Percentiles rank a stretch among this genome's conserved stretches.
These are phyloP conservation scores for Euwallacea similis DNA, from an alignment of 1,140 invertebrate species.

Conservation along the genomic window DNA sequence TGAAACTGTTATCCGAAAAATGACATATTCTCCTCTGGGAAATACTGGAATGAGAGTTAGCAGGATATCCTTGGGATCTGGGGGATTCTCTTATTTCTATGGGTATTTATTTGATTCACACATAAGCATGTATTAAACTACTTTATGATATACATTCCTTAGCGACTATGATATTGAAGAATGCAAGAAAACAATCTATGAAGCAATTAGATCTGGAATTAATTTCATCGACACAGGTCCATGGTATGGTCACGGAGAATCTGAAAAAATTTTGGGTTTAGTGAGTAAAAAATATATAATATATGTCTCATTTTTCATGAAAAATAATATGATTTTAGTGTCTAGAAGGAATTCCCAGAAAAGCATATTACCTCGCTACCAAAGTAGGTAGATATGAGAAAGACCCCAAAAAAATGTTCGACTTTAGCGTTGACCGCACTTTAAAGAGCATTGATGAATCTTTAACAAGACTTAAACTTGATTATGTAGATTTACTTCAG, in stretches of 20 bases:
- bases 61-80: constrained; percentile 60
- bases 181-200: constrained; percentile 68
- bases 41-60: constrained; percentile 62
- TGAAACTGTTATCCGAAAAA: constrained; percentile 57
- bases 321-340: constrained; percentile 58
- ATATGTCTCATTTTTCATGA: not conserved
- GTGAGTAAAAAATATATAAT: constrained; percentile 55
- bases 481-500: constrained; percentile 89
- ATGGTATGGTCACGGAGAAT: constrained; percentile 86
- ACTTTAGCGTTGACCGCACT: constrained; percentile 80
- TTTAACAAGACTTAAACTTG: constrained; percentile 70
- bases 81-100: constrained; percentile 59
- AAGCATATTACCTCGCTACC: constrained; percentile 88
- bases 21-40: constrained; percentile 62
- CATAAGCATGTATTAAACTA: not conserved
- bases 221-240: constrained; percentile 92
- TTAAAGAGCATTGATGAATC: constrained; percentile 76
- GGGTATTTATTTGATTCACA: constrained; percentile 53
- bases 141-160: not conserved
- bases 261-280: constrained; percentile 80
- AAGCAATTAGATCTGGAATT: constrained; percentile 75
- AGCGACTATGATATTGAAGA: constrained; percentile 63
- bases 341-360: constrained; percentile 73
- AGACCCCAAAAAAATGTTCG: constrained; percentile 77
- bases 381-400: constrained; percentile 86